Evolutionary conservation across 2,888 invertebrate species (phyloP), one percentile per base, ranked within the genome.

Genomic region (Eupithecia vulgata): DNA sequence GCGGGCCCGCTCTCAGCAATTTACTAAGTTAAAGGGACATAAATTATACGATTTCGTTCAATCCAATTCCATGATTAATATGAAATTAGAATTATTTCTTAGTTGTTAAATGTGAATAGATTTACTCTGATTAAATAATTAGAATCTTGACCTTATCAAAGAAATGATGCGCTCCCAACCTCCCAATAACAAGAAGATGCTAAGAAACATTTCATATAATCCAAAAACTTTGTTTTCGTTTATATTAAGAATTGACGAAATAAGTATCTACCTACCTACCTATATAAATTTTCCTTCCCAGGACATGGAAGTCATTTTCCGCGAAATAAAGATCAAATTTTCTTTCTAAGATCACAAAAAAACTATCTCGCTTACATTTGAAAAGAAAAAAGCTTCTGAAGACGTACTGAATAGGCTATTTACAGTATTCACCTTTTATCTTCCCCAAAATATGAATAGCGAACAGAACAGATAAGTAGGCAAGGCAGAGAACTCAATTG

Each of bases 371-470:
- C 17, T 34, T 30, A 7, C 61, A 34, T 34, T 34, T 34, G 17
- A 61, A 34, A 61, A 34, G 10, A 61, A 21, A 57, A 62, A 59
- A 70, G 67, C 70, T 62, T 67, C 21, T 67, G 52, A 21, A 57
- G 57, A 25, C 12, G 21, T 21, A 57, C 21, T 57, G 40, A 67
- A 57, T 70, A 25, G 42, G 67, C 52, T 59, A 67, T 17, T 74
- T 65, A 15, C n/a, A n/a, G n/a, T n/a, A n/a, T n/a, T n/a, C n/a
- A n/a, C 66, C 30, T 64, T 72, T 15, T 34, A 59, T 37, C 52
- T 62, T 52, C 40, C 30, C 45, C 37, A 42, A 64, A 59, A 65
- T 68, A 34, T 67, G 40, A 59, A 61, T 8, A 61, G 48, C 68
- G 42, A 8, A 67, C n/a, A 34, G 40, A 37, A 52, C n/a, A 61